These are phyloP conservation scores for Aeoliscus strigatus DNA, from an alignment of 2,797 vertebrate species.

Conservation along the genomic window DNA sequence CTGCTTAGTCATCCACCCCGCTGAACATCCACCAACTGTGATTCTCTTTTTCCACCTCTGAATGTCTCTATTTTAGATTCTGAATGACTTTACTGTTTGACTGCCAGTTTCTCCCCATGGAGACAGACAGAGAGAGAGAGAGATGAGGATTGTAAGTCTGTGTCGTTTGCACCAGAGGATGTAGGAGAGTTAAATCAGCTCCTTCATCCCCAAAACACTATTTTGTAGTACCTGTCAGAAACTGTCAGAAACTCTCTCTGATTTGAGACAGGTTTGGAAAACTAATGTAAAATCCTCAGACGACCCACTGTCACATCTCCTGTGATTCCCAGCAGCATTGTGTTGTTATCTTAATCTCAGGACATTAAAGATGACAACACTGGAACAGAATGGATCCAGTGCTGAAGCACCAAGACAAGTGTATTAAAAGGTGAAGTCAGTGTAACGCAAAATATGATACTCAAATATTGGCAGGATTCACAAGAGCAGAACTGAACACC, in stretches of 20 bases:
- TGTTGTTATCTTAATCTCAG: background rate
- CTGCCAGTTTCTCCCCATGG: slow-evolving; percentile 57
- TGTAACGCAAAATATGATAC: too few relatives aligned
- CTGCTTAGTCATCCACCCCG: slow-evolving; percentile 52
- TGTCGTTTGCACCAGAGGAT: slow-evolving; percentile 18
- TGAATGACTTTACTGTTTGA: slow-evolving; percentile 65
- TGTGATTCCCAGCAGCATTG: background rate
- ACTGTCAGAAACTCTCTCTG: slow-evolving; percentile 2
- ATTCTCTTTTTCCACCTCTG: slow-evolving; percentile 67
- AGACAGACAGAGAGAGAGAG: slow-evolving; percentile 27
- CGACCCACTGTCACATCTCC: background rate
- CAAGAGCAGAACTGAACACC: too few relatives aligned
- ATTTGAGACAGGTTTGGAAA: background rate
- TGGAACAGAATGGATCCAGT: background rate
- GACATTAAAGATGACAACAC: background rate
- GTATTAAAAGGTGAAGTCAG: too few relatives aligned
- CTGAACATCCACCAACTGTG: slow-evolving; percentile 55
- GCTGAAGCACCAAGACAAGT: too few relatives aligned
- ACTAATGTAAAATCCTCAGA: background rate
- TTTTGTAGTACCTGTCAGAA: background rate
- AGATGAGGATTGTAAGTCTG: slow-evolving; percentile 17
- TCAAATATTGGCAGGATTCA: too few relatives aligned
- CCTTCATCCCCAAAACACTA: slow-evolving; percentile 3
- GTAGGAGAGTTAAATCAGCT: slow-evolving; percentile 15
- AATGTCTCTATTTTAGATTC: slow-evolving; percentile 46